phyloP scores from a whole-genome alignment of 1,140 invertebrate genomes.

The Calycopis cecrops region DNA sequence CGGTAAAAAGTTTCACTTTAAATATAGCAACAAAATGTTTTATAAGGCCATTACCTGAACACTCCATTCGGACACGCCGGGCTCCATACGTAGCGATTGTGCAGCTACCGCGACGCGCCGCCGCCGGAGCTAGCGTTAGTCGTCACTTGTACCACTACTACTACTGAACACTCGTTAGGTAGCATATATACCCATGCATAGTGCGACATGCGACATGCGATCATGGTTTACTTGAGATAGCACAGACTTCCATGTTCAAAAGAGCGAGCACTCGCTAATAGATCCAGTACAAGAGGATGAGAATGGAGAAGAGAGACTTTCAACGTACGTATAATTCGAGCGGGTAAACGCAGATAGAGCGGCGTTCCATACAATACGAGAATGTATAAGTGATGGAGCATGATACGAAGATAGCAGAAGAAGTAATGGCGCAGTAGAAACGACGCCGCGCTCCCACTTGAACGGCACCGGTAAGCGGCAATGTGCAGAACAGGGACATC shows the following conservation, averaged over 20 bases:
- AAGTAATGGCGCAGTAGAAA: neutral
- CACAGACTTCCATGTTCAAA: neutral
- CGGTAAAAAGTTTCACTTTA: too few species aligned
- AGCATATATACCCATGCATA: slow-evolving; percentile 20
- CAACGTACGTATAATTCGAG: neutral
- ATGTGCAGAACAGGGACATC: too few species aligned
- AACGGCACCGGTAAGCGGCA: too few species aligned
- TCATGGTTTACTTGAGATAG: too few species aligned
- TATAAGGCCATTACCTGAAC: slow-evolving; percentile 2
- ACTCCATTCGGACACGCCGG: neutral
- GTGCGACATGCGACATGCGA: slow-evolving; percentile 19
- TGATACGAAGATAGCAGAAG: slow-evolving; percentile 11
- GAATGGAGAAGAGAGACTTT: neutral
- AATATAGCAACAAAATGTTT: neutral
- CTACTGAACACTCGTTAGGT: slow-evolving; percentile 22
- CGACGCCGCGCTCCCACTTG: neutral
- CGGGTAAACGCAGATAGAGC: neutral
- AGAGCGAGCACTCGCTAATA: neutral
- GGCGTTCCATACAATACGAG: neutral
- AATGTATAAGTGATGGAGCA: slow-evolving; percentile 12
- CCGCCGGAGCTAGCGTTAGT: slow-evolving; percentile 31
- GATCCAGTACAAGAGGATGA: slow-evolving; percentile 4
- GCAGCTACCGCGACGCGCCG: slow-evolving; percentile 2
- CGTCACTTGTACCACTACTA: slow-evolving; percentile 51
- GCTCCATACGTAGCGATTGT: neutral